phyloP scores from a whole-genome alignment of 1,140 invertebrate species.

The Myzus persicae region DNA sequence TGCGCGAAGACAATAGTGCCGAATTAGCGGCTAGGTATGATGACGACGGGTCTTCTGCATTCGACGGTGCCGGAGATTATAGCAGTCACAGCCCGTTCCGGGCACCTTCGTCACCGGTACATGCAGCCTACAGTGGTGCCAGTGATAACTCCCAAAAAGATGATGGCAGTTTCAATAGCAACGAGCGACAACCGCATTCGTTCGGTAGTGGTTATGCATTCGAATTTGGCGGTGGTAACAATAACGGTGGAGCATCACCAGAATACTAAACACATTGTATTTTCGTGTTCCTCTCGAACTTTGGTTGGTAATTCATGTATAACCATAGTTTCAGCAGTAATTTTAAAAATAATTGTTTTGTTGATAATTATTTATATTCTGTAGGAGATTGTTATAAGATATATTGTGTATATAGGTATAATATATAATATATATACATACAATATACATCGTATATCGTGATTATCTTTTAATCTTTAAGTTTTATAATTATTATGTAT shows the following conservation, averaged over 20 bases:
- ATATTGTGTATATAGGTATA: background rate
- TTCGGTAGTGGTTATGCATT: slow-evolving; percentile 71
- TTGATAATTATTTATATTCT: slow-evolving; percentile 7
- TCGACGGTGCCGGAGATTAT: slow-evolving; percentile 25
- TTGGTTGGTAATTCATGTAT: background rate
- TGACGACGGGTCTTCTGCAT: background rate
- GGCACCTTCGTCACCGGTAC: background rate
- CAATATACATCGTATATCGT: background rate
- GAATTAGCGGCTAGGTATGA: slow-evolving; percentile 6
- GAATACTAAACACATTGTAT: background rate
- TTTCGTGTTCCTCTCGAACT: background rate
- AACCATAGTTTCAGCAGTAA: background rate
- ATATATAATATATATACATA: background rate
- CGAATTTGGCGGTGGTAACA: slow-evolving; percentile 64
- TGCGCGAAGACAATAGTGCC: slow-evolving; percentile 54
- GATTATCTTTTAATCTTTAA: background rate
- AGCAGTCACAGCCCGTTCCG: slow-evolving; percentile 52
- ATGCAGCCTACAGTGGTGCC: background rate
- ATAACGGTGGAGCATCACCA: background rate
- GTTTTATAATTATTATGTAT: background rate
- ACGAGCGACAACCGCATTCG: slow-evolving; percentile 62
- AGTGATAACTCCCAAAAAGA: slow-evolving; percentile 51
- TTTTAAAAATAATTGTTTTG: slow-evolving; percentile 15
- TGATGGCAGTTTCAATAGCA: background rate
- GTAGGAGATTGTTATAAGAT: background rate